These are phyloP conservation scores for Lordiphosa fenestrarum DNA, from an alignment of 2,888 invertebrate genomes.

Conservation along the genomic window DNA sequence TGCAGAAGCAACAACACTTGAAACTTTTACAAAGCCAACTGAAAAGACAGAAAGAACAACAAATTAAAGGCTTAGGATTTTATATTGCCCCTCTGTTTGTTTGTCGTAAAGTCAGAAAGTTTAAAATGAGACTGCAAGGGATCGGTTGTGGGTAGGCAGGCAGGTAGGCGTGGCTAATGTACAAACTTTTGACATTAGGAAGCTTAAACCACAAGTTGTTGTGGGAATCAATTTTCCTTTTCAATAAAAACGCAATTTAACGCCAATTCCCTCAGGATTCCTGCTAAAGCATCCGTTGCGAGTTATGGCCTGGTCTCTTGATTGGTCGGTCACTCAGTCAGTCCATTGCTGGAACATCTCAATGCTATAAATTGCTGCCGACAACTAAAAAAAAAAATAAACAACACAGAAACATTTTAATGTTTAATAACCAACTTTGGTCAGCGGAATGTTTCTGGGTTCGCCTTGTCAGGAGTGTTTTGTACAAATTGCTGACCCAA, in stretches of 20 bases:
- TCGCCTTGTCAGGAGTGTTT: constrained; percentile 24
- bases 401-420: constrained; percentile 36
- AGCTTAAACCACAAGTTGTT: too few relatives aligned
- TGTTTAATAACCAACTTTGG: constrained; percentile 58
- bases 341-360: constrained; percentile 1
- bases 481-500: constrained; percentile 57
- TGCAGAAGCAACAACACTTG: constrained; percentile 20
- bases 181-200: too few relatives aligned
- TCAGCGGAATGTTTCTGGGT: constrained; percentile 40
- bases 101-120: too few relatives aligned
- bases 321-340: constrained; percentile 16
- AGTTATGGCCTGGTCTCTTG: constrained; percentile 14
- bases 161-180: too few relatives aligned
- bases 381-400: background rate
- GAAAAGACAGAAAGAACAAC: constrained; percentile 15
- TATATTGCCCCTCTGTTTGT: background rate
- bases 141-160: too few relatives aligned
- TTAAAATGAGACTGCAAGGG: too few relatives aligned
- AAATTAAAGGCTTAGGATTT: constrained; percentile 26
- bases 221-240: background rate
- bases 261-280: constrained; percentile 5
- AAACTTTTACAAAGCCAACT: constrained; percentile 31
- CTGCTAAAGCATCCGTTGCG: constrained; percentile 11
- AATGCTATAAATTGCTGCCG: constrained; percentile 15
- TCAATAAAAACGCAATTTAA: constrained; percentile 6